Evolutionary conservation across 2,113 vertebrate genomes (phyloP), one percentile per base, ranked within the genome.

Genomic region (Stegastes partitus): DNA sequence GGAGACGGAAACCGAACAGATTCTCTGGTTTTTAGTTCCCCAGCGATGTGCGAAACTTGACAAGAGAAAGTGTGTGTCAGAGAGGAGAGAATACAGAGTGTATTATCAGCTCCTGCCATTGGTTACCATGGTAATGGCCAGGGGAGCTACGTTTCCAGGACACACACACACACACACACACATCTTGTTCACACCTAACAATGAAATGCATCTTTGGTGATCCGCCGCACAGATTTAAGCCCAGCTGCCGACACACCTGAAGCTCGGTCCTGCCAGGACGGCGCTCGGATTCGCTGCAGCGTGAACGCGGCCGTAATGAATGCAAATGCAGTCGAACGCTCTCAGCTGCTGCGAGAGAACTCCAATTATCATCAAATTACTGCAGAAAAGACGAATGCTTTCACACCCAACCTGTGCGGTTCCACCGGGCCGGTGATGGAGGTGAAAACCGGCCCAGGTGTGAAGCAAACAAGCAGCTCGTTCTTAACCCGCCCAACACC

Each of bases 91-190:
- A 77, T 54, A 81, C 84, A 84, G 67, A 77, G 68, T 64, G 68
- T 67, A 53, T 82, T 74, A 82, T 78, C 79, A 77, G 74, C 74
- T 83, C 84, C 77, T 89, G 74, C 86, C 76, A 85, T 80, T 80
- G 74, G 90, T 92, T 90, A 58, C 90, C 86, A 92, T 92, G 86
- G 90, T 67, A 74, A 92, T 82, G 84, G 83, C 73, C 66, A 58
- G 73, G 63, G 53, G 81, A 90, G 89, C 74, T 58, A 50, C 69
- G 79, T 82, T 74, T 88, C 62, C 80, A 79, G 79, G 70, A 88
- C 85, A 79, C 61, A 65, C 68, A 62, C 68, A 88, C 85, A 79
- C 61, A 39, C 72, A 64, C 68, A 44, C 57, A 70, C 75, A 71
- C 8, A 65, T 72, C 56, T 42, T 76, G 47, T 82, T 91, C 81